phyloP scores from a whole-genome alignment of 2,113 vertebrate genomes.

The Brevimyrus niger region DNA sequence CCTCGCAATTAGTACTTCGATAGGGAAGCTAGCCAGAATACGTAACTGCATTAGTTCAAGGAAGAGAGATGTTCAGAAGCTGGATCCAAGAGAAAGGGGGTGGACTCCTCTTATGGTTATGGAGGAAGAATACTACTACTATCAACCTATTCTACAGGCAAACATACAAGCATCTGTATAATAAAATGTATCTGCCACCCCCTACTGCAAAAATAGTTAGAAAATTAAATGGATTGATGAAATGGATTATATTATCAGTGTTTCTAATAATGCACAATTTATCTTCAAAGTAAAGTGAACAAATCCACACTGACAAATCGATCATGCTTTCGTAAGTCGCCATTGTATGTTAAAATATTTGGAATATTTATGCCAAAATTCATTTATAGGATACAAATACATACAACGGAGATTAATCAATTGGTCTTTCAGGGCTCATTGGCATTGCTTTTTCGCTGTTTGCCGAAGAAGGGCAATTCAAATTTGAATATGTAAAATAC shows the following conservation, averaged over 20 bases:
- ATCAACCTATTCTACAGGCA: not conserved
- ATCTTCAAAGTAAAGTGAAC: not conserved
- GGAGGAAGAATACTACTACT: not conserved
- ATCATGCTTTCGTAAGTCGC: not conserved
- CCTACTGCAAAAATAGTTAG: not conserved
- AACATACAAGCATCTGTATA: not conserved
- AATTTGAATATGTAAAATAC: not conserved
- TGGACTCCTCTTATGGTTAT: not conserved
- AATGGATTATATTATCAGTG: not conserved
- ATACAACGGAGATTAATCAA: not conserved
- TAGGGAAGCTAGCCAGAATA: not conserved
- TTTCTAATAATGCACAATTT: not conserved
- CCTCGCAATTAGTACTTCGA: not conserved
- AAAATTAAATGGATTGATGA: not conserved
- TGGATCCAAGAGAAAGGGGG: not conserved
- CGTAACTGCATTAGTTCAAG: not conserved
- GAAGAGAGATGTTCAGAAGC: not conserved
- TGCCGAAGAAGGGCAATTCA: not conserved
- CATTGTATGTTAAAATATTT: not conserved
- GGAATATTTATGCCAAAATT: not conserved
- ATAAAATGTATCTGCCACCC: not conserved
- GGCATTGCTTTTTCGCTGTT: not conserved
- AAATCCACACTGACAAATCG: not conserved
- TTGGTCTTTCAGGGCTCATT: not conserved
- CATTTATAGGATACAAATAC: not conserved